Percentiles rank a stretch among this genome's conserved stretches.
These are phyloP conservation scores for Crotalus viridis DNA, from an alignment of 2,113 vertebrate genomes.

Conservation along the genomic window DNA sequence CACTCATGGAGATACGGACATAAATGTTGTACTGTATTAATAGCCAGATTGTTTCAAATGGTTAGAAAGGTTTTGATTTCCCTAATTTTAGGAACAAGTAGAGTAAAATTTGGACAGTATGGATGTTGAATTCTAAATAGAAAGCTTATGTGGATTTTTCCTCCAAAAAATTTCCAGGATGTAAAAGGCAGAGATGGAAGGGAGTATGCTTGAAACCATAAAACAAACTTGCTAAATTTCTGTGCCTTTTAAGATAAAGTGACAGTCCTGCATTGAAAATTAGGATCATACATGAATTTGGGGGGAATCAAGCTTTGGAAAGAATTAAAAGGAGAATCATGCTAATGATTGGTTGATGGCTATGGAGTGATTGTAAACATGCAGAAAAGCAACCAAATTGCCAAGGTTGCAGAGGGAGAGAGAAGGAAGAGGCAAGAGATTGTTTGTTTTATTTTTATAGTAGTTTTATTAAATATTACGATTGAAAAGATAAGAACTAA, in stretches of 20 bases:
- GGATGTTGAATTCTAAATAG: not conserved
- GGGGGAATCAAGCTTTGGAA: not conserved
- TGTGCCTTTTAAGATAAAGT: not conserved
- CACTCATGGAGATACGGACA: too few species aligned
- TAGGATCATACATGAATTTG: too few species aligned
- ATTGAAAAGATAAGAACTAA: too few species aligned
- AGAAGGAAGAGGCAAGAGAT: too few species aligned
- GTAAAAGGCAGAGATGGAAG: not conserved
- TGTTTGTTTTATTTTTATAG: too few species aligned
- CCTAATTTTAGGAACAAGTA: not conserved
- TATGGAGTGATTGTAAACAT: too few species aligned
- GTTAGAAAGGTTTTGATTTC: too few species aligned
- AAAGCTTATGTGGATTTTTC: not conserved
- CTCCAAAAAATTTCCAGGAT: not conserved
- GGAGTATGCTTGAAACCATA: not conserved
- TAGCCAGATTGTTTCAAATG: not conserved
- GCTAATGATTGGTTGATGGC: too few species aligned
- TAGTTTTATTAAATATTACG: too few species aligned
- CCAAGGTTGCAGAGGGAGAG: too few species aligned
- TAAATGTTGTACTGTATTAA: too few species aligned
- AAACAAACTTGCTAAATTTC: not conserved
- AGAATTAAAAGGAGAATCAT: not conserved
- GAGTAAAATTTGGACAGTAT: not conserved
- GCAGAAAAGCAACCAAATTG: too few species aligned
- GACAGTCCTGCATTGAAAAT: not conserved